These are phyloP conservation scores for Phoxinus phoxinus DNA, from an alignment of 2,113 vertebrate species.

Conservation along the genomic window DNA sequence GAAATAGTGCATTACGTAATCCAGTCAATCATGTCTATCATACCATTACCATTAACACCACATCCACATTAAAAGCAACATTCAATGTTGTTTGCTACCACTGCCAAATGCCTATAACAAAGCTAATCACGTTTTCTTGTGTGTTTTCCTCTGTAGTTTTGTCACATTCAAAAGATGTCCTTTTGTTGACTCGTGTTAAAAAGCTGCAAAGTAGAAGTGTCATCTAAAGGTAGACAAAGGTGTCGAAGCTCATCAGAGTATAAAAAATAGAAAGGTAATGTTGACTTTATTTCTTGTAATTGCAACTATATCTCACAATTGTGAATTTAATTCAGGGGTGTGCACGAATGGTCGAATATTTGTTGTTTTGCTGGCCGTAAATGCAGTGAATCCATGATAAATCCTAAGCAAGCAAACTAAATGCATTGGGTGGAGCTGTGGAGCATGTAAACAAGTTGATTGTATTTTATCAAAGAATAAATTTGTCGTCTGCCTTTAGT, in stretches of 20 bases:
- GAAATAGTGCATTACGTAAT: conserved; percentile 67
- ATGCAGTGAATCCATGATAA: no score
- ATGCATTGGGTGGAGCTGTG: no score
- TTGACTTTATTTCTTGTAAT: not conserved
- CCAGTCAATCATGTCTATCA: conserved; percentile 57
- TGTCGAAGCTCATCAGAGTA: not conserved
- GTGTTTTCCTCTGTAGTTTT: conserved; percentile 11
- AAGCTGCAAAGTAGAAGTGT: not conserved
- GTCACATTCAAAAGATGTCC: conserved; percentile 18
- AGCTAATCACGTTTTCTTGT: conserved; percentile 20
- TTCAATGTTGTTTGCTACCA: conserved; percentile 22
- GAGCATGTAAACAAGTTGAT: no score
- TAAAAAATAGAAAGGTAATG: not conserved
- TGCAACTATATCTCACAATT: not conserved
- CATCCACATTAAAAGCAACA: conserved; percentile 42
- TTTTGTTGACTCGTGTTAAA: not conserved
- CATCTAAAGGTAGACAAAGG: not conserved
- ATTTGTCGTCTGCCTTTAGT: no score
- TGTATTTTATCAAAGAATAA: no score
- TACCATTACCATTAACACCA: conserved; percentile 55
- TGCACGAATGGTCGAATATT: no score
- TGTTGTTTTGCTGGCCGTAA: no score
- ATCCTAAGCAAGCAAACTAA: no score
- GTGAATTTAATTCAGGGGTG: not conserved
- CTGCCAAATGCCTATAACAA: conserved; percentile 20